Base-by-base conservation (phyloP, 1,140 invertebrate species). In the Leptopilina boulardi region DNA sequence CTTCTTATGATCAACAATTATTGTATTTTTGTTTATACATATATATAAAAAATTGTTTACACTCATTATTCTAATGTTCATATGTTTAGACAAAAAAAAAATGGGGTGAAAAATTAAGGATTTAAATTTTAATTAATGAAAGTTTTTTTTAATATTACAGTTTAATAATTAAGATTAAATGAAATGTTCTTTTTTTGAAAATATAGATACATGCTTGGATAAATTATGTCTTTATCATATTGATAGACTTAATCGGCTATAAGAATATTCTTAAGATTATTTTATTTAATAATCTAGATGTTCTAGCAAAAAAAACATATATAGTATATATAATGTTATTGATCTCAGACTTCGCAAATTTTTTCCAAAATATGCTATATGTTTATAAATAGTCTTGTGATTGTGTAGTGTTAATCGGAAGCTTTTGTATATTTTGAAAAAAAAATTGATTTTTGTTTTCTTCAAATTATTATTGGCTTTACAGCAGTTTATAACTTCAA, bases 1-100 rank as follows among this genome's bases (percentile, higher is more conserved):
- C 75, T 85, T 78, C 78, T 87, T 74, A 79, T 51, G 74, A 81
- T 77, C 73, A 74, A 71, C 19, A 71, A 77, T 70, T 81, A 70
- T 80, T 81, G 80, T 82, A 84, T 71, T 74, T 79, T 77, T 79
- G 70, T 66, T 66, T n/a, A 23, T 23, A 23, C 5, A 59, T 26
- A 54, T 54, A 19, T 54, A 54, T 54, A 54, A 19, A 54, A 18
- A 30, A 38, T 8, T 38, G 34, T 38, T 38, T 38, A 38, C 3
- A 38, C 5, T 38, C 34, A 9, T 38, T 38, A 38, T 38, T 38
- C 34, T 38, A 38, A 9, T 38, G 5, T 38, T 38, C 34, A 38
- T 8, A 0, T 38, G 34, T 38, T n/a, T 4, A 38, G 5, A 8
- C 9, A 9, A 4, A 9, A 38, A 38, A 38, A 4, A 38, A 30